Base-by-base conservation (phyloP, 2,113 vertebrate genomes). In the Megaleporinus macrocephalus region DNA sequence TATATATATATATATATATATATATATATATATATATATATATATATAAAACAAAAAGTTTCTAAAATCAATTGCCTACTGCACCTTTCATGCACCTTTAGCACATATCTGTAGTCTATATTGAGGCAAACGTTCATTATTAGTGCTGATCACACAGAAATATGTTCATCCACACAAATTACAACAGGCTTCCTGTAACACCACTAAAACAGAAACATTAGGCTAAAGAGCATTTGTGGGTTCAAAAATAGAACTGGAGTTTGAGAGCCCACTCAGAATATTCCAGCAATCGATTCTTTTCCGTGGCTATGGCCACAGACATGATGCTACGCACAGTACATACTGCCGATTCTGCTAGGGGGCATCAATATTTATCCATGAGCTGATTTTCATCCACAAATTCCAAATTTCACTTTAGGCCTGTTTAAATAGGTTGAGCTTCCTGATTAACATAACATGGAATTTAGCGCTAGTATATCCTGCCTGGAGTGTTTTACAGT, bases 231-330 rank as follows among this genome's bases (percentile, higher is more conserved):
- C 49, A 30, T 16, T 9, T 68, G 10, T 68, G 36, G 30, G 20
- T 33, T 20, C 65, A 33, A 11, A 68, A 30, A 36, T 33, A 68
- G 29, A 68, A 36, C 29, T 68, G 30, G 65, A 68, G 30, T 68
- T 68, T 68, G 65, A 68, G 27, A 29, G 18, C 16, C 30, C 65
- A 68, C 6, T 68, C 65, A 20, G 30, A 68, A 33, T 66, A 13
- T 66, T 66, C 63, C 29, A 66, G 63, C 63, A 33, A 68, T 68
- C 33, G 65, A 68, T 68, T 12, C 18, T 22, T 68, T 36, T 22
- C 30, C 33, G 30, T 22, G 65, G 15, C 16, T 36, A 16, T 11
- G 33, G 18, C 65, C 65, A 68, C 65, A 22, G 20, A 18, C 9
- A 11, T 68, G 65, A 68, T 18, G 65, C 29, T 66, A 30, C 29